Conservation (phyloP, 2,888 invertebrate species). For the Pyrgus malvae region DNA sequence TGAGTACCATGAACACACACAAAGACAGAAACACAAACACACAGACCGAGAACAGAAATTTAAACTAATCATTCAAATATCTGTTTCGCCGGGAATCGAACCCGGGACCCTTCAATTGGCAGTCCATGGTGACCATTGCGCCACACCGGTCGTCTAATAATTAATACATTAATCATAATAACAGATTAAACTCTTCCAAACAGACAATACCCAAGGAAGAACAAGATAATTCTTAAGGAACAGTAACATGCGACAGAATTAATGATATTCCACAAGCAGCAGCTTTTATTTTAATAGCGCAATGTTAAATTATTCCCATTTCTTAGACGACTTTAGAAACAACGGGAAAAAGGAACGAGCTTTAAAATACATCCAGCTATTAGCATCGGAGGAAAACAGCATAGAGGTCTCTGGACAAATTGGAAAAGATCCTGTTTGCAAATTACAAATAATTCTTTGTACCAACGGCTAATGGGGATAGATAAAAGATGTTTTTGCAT, state of each 20-base stretch:
- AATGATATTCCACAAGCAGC: conserved; percentile 23
- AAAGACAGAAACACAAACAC: too few species aligned
- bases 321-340: conserved; percentile 43
- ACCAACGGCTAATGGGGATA: conserved; percentile 57
- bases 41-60: too few species aligned
- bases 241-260: conserved; percentile 12
- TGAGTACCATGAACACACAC: too few species aligned
- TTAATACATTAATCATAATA: not conserved
- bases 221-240: not conserved
- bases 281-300: conserved; percentile 29
- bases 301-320: conserved; percentile 35
- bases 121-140: too few species aligned
- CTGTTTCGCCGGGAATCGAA: too few species aligned
- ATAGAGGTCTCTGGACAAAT: conserved; percentile 53
- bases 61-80: too few species aligned
- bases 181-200: not conserved
- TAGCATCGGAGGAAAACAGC: conserved; percentile 42
- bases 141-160: too few species aligned
- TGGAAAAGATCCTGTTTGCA: conserved; percentile 62
- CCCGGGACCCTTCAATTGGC: too few species aligned
- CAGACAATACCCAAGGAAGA: not conserved
- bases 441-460: conserved; percentile 67
- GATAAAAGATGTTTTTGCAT: conserved; percentile 64
- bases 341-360: conserved; percentile 44
- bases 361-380: conserved; percentile 54